Evolutionary conservation across 1,140 invertebrate genomes (phyloP).

Genomic region (Gryllus bimaculatus): DNA sequence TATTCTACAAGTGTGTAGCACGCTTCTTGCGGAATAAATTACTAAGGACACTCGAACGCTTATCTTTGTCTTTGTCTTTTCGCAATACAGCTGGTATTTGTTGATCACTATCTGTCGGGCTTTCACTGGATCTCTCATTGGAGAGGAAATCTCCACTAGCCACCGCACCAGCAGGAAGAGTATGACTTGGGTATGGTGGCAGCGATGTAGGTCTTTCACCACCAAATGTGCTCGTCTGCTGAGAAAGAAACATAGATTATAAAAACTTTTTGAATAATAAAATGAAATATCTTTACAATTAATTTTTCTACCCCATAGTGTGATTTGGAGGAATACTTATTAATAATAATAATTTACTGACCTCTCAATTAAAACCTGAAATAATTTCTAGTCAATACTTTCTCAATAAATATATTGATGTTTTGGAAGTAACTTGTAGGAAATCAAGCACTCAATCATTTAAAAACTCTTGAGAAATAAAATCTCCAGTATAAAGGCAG

Average conservation of each 20-base stretch:
- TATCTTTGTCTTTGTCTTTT: slow-evolving; percentile 36
- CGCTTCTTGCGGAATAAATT: slow-evolving; percentile 35
- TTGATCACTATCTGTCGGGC: slow-evolving; percentile 40
- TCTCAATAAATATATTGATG: too few relatives aligned
- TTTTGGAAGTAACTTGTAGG: too few relatives aligned
- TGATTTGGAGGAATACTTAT: too few relatives aligned
- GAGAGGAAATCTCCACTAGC: slow-evolving; percentile 27
- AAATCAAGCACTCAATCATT: too few relatives aligned
- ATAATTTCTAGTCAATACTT: too few relatives aligned
- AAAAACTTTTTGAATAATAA: background rate
- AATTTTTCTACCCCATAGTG: background rate
- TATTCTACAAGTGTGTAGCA: slow-evolving; percentile 22
- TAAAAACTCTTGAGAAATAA: too few relatives aligned
- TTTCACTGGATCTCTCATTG: slow-evolving; percentile 35
- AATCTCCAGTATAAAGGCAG: too few relatives aligned
- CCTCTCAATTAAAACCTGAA: too few relatives aligned
- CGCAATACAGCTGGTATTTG: slow-evolving; percentile 28
- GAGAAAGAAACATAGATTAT: slow-evolving; percentile 25
- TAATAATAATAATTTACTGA: too few relatives aligned
- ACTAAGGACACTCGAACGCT: slow-evolving; percentile 37
- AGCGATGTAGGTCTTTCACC: slow-evolving; percentile 36
- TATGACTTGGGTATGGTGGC: slow-evolving; percentile 37
- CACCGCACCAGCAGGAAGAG: slow-evolving; percentile 30
- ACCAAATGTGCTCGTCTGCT: slow-evolving; percentile 33
- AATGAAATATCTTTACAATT: background rate